Evolutionary conservation across 1,140 invertebrate genomes (phyloP), one percentile per base, ranked within the genome.

Genomic region (Brachionus paranguensis): DNA sequence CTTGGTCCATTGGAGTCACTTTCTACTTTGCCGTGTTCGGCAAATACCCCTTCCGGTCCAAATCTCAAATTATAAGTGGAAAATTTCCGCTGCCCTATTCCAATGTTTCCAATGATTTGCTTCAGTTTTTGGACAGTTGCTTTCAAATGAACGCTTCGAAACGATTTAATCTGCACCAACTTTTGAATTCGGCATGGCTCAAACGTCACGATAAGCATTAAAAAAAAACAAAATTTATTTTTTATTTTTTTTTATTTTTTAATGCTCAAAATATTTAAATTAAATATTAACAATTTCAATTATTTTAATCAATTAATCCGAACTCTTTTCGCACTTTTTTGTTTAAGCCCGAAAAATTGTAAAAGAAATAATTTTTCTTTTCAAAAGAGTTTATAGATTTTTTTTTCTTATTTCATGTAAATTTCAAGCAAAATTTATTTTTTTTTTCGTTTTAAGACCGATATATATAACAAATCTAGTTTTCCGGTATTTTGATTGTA

Each of bases 1-100:
- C 64, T 20, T 81, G 78, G 78, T 81, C 78, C 4, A 81, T 81
- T 81, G 78, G 78, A 12, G 64, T 81, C 17, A 81, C 78, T 33
- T 81, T 81, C 20, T 81, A 81, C 43, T 81, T 81, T 81, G 78
- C 78, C 17, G 53, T 81, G 0, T 81, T 81, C 33, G 78, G 78
- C 29, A 53, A 55, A 11, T 81, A 81, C 27, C 78, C 78, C 11
- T 81, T 81, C 29, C 29, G 78, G 60, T 45, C 78, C 17, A 81
- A 81, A 68, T 43, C 53, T 29, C 78, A 81, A 64, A 81, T 81
- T 14, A 81, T 81, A 20, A 81, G 78, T 37, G 78, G 78, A 11
- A 81, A 81, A 29, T 81, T 81, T 81, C 78, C 78, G 27, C 41
- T 81, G 43, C 78, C 78, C 20, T 81, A 81, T 17, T 64, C 78